A percentile compares a stretch with the other conserved stretches of the same genome.
These are phyloP conservation scores for Kradibia gibbosae DNA, from an alignment of 1,140 invertebrate species.

Conservation along the genomic window DNA sequence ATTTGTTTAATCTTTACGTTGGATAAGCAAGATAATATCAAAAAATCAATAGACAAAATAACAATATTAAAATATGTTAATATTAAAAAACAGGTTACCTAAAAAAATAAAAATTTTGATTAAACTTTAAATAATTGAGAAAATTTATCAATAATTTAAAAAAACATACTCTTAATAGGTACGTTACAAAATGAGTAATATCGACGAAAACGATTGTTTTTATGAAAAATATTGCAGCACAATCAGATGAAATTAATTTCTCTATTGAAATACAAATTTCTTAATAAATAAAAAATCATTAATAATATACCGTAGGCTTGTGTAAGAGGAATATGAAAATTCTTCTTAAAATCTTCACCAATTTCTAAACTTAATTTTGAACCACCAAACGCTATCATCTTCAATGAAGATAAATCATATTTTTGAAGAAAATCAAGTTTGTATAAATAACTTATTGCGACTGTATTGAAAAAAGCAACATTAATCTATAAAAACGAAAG, in stretches of 20 bases:
- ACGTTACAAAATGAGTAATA: too few relatives aligned
- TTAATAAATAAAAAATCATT: background rate
- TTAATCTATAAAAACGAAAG: conserved; percentile 8
- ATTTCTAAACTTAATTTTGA: conserved; percentile 22
- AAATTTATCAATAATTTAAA: too few relatives aligned
- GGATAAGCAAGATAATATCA: background rate
- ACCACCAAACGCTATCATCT: background rate
- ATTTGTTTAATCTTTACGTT: background rate
- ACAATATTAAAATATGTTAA: too few relatives aligned
- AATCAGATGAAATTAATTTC: too few relatives aligned
- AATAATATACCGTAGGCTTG: conserved; percentile 39
- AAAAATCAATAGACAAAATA: background rate
- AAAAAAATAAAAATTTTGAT: too few relatives aligned
- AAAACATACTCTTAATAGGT: too few relatives aligned
- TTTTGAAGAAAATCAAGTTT: conserved; percentile 25
- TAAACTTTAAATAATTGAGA: too few relatives aligned
- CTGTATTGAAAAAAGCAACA: background rate
- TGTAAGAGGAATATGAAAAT: background rate
- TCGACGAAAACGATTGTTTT: too few relatives aligned
- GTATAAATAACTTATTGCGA: background rate
- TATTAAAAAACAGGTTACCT: too few relatives aligned
- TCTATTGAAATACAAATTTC: too few relatives aligned
- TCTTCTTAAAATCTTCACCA: background rate
- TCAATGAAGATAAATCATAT: conserved; percentile 21
- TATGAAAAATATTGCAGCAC: too few relatives aligned